phyloP scores from a whole-genome alignment of 2,888 invertebrate species.

The Tetragonisca angustula region DNA sequence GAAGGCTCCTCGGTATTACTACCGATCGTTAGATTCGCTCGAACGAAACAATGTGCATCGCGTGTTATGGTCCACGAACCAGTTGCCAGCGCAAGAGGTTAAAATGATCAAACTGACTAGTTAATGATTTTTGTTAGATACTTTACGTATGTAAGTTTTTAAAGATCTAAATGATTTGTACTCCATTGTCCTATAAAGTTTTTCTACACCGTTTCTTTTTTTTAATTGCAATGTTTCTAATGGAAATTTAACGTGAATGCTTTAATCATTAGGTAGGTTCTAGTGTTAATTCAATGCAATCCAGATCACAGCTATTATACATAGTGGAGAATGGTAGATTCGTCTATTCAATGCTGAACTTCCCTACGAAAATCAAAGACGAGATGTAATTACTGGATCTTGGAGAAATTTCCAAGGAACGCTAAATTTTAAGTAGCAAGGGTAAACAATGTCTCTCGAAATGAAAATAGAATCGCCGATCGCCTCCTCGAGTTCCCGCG shows the following conservation, averaged over 20 bases:
- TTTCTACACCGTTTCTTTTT: too few relatives aligned
- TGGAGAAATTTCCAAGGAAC: not conserved
- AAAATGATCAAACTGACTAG: too few relatives aligned
- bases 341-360: not conserved
- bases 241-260: too few relatives aligned
- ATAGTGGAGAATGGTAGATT: not conserved
- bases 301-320: not conserved
- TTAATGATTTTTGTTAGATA: too few relatives aligned
- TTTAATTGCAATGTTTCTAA: too few relatives aligned
- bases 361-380: not conserved
- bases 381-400: not conserved
- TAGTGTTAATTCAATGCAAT: not conserved
- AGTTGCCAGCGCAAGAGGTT: not conserved
- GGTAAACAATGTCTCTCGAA: not conserved
- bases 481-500: constrained; percentile 23
- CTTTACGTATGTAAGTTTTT: too few relatives aligned
- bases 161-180: too few relatives aligned
- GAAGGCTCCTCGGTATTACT: constrained; percentile 1
- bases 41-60: not conserved
- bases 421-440: not conserved
- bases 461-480: not conserved
- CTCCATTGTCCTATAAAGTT: too few relatives aligned
- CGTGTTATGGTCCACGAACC: too few relatives aligned
- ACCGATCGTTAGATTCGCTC: constrained; percentile 6
- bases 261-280: too few relatives aligned